These are phyloP conservation scores for Anastatus disparis DNA, from an alignment of 1,140 invertebrate genomes.

Conservation along the genomic window DNA sequence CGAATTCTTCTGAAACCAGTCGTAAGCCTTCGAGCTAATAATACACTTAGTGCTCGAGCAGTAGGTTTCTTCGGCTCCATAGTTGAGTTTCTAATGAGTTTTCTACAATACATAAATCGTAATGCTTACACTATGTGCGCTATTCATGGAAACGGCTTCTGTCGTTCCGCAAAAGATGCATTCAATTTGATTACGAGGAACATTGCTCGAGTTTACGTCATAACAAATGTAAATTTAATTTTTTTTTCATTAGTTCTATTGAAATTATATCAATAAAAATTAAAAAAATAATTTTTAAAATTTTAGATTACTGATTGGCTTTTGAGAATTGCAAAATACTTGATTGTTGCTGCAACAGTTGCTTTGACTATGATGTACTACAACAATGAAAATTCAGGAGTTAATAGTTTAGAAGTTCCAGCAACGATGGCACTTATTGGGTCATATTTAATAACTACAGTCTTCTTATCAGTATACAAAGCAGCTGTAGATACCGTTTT, in stretches of 20 bases:
- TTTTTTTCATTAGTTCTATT: conserved; percentile 15
- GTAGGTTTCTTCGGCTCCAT: conserved; percentile 87
- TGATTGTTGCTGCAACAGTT: conserved; percentile 69
- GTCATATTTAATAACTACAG: conserved; percentile 67
- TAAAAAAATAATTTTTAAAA: conserved; percentile 26
- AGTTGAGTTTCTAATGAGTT: conserved; percentile 91
- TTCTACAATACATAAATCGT: conserved; percentile 84
- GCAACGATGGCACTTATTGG: conserved; percentile 67
- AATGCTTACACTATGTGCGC: conserved; percentile 98
- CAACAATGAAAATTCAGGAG: conserved; percentile 28
- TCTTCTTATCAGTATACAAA: conserved; percentile 93
- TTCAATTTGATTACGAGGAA: conserved; percentile 92
- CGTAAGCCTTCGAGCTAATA: conserved; percentile 79
- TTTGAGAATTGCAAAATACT: conserved; percentile 74
- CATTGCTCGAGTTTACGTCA: conserved; percentile 83
- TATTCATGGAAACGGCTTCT: conserved; percentile 93
- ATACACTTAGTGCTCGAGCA: conserved; percentile 70
- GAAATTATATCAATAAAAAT: neutral
- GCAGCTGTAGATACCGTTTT: conserved; percentile 97
- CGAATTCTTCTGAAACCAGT: conserved; percentile 81
- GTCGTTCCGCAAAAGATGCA: conserved; percentile 86
- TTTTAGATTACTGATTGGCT: conserved; percentile 73
- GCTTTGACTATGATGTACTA: conserved; percentile 43
- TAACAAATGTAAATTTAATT: conserved; percentile 79
- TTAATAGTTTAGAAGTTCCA: conserved; percentile 72